Conservation (phyloP, 2,888 invertebrate genomes). For the Cantharis flavilabris region DNA sequence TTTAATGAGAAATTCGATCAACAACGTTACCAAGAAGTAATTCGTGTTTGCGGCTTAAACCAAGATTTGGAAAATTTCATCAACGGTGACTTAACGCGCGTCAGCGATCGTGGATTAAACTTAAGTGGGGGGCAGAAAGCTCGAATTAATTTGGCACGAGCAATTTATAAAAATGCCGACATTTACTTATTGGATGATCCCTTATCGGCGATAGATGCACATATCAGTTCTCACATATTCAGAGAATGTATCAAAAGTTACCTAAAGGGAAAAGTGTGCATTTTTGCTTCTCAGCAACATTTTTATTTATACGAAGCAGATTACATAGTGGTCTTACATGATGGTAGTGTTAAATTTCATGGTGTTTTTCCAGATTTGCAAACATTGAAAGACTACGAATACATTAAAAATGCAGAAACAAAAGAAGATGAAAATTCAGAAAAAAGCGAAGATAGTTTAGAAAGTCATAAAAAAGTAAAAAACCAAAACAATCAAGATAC, state of each 20-base stretch:
- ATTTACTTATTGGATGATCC: constrained; percentile 16
- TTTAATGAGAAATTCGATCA: constrained; percentile 55
- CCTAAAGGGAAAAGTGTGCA: neutral
- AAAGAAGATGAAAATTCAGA: neutral
- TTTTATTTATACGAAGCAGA: constrained; percentile 1
- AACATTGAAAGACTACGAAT: neutral
- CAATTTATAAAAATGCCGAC: constrained; percentile 14
- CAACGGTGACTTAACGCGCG: constrained; percentile 73
- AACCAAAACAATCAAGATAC: neutral
- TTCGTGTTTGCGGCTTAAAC: constrained; percentile 65
- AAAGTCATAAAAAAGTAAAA: neutral
- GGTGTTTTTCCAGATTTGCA: neutral
- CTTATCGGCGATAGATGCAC: constrained; percentile 55
- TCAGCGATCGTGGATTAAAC: constrained; percentile 80
- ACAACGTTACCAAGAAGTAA: constrained; percentile 62
- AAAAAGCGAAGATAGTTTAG: neutral
- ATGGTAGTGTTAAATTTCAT: neutral
- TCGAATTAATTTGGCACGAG: constrained; percentile 66
- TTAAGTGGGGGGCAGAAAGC: constrained; percentile 86
- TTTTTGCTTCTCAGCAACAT: constrained; percentile 7
- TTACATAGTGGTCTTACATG: neutral
- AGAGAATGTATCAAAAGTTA: constrained; percentile 59
- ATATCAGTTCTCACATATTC: constrained; percentile 73
- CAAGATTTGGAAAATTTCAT: constrained; percentile 60
- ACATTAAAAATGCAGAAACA: neutral